Base-by-base conservation (phyloP, 1,140 invertebrate genomes). In the Colletes gigas region DNA sequence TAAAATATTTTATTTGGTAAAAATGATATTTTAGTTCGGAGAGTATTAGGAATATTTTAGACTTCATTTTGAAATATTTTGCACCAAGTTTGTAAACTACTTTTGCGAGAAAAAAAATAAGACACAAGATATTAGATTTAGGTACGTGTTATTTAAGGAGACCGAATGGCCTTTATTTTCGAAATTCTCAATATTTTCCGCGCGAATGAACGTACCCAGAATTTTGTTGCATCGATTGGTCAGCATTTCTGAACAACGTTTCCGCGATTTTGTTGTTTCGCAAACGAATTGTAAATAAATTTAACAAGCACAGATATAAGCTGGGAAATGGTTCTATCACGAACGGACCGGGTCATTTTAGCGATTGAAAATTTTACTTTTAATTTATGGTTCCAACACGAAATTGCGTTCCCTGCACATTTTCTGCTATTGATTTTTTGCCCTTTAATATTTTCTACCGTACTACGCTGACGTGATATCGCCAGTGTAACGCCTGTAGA, bases 341-440 rank as follows among this genome's bases (percentile, higher is more conserved):
- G 74, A 68, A 57, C 50, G 60, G 17, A 60, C n/a, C 41, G 15
- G 44, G 47, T 30, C 71, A 54, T 65, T 59, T 60, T 19, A 17
- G 50, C 66, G 55, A 77, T 69, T 60, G 66, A 41, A 77, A 69
- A 44, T 77, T 69, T 69, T 50, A 60, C 68, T 76, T 68, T 76
- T 68, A 68, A 68, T 76, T 76, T 76, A 76, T 76, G 54, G 74
- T 50, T 68, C 47, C 74, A 76, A 57, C 65, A 59, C 44, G 54
- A 76, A 76, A 59, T 76, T 12, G 62, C 41, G 15, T 50, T 30
- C 0, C 7, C 41, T 4, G 19, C 15, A 15, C 41, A 19, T 21
- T 17, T n/a, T 5, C 8, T 7, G 1, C 10, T 76, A 76, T 76
- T 59, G 65, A 68, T 68, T 76, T 67, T 59, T 30, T 17, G 9